Conservation (phyloP, 2,797 vertebrate species). For the Jordanella pulchra region DNA sequence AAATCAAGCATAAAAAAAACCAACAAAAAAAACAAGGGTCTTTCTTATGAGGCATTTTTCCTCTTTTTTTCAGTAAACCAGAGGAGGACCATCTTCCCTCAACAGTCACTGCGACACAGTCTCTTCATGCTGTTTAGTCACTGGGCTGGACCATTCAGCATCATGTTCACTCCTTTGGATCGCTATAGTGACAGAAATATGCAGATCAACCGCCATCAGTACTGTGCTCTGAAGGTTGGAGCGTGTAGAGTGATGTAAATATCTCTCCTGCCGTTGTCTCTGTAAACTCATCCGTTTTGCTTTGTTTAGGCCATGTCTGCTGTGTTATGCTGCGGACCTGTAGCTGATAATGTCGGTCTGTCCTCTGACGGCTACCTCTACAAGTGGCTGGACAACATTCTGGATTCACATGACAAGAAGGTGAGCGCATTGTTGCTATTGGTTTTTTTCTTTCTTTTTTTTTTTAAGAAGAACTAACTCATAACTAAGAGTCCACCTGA, state of each 20-base stretch:
- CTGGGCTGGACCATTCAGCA: constrained; percentile 99
- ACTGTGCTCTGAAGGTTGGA: constrained; percentile 96
- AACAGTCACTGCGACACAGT: constrained; percentile 97
- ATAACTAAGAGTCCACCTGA: not conserved
- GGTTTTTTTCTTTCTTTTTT: too few relatives aligned
- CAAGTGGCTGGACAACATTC: constrained; percentile 99
- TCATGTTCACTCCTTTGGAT: constrained; percentile 99
- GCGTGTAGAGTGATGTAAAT: rapidly evolving
- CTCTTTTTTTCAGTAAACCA: constrained; percentile 87
- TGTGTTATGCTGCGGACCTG: constrained; percentile 97
- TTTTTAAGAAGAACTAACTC: too few relatives aligned
- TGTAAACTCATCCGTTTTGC: not conserved
- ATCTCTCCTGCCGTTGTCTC: not conserved
- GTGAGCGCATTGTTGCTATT: constrained; percentile 68
- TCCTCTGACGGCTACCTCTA: constrained; percentile 99
- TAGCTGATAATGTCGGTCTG: constrained; percentile 97
- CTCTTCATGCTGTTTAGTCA: constrained; percentile 99
- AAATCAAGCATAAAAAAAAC: too few relatives aligned
- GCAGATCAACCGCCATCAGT: constrained; percentile 98
- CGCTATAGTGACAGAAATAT: constrained; percentile 98
- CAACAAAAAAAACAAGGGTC: too few relatives aligned
- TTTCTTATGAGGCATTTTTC: not conserved
- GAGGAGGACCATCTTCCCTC: constrained; percentile 96
- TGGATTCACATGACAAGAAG: constrained; percentile 99
- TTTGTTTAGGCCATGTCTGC: constrained; percentile 94